Percentiles rank a stretch among this genome's conserved stretches.
These are phyloP conservation scores for Cinclus mexicanus DNA, from an alignment of 2,113 vertebrate genomes.

Conservation along the genomic window DNA sequence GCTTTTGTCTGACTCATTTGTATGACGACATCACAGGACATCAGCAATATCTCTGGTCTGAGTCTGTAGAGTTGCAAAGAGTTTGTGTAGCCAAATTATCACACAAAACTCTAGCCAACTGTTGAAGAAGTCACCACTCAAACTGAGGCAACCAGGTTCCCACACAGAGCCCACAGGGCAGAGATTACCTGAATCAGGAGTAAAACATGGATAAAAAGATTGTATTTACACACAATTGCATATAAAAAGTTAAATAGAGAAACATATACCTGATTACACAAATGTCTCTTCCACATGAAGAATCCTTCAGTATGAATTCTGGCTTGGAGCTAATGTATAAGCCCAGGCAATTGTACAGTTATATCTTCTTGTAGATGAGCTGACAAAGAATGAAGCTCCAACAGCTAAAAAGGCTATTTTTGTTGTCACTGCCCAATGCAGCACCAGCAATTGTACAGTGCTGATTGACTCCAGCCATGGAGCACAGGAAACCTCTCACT, in stretches of 20 bases:
- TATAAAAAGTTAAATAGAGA: not conserved
- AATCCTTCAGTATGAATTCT: not conserved
- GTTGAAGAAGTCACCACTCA: not conserved
- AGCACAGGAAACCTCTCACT: not conserved
- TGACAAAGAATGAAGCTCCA: not conserved
- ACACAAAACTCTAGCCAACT: not conserved
- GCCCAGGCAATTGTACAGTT: not conserved
- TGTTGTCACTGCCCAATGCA: not conserved
- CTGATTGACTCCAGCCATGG: not conserved
- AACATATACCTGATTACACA: not conserved
- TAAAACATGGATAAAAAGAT: not conserved
- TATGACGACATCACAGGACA: not conserved
- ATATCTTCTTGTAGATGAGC: not conserved
- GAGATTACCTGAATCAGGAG: not conserved
- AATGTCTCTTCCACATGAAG: not conserved
- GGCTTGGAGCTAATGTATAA: not conserved
- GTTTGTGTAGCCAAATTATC: not conserved
- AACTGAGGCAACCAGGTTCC: not conserved
- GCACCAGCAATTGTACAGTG: not conserved
- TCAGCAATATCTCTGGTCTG: not conserved
- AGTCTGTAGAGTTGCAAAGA: not conserved
- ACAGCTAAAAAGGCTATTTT: not conserved
- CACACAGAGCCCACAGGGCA: not conserved
- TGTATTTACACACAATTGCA: not conserved
- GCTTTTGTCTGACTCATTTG: not conserved